Evolutionary conservation across 2,888 invertebrate genomes (phyloP), one percentile per base, ranked within the genome.

Genomic region (Colletes collaris): DNA sequence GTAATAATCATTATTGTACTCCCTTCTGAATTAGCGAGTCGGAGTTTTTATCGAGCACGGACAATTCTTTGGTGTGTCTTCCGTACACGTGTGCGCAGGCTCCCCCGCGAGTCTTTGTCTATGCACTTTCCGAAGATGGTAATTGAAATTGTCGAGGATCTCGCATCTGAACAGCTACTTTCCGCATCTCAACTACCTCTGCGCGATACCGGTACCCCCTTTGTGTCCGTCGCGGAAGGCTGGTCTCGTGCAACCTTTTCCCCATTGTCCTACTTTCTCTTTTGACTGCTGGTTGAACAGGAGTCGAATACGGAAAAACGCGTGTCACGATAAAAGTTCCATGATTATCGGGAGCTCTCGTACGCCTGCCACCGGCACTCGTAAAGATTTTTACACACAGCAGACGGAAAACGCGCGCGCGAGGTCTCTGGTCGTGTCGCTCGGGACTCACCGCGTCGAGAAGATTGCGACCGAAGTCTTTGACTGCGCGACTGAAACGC

Each of bases 61-160:
- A 53, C 66, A 52, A 60, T 79, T 60, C 74, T 64, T 71, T 52
- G 13, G 40, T n/a, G 40, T 7, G 40, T 40, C 40, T 40, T 40
- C 40, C 46, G 49, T 50, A 1, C n/a, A 49, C 16, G 49, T 40
- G 16, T 19, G n/a, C 40, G 7, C 49, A 50, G 19, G 52, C 40
- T 13, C 16, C n/a, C 16, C 53, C 11, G 35, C 19, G 13, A 13
- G 58, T 67, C 70, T 70, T 71, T 65, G 49, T 65, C 72, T 59
- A 16, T 59, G 27, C 53, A 27, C 65, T 72, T 60, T 76, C 44
- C 67, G 50, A 66, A 68, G 65, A 75, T 53, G 56, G 27, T 79
- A 79, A 79, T 75, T 79, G 79, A 73, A 81, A 81, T 80, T 67
- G 76, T 59, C 63, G 55, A 59, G 50, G 40, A 66, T 64, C 66